A percentile compares a stretch with the other conserved stretches of the same genome.
Evolutionary conservation across 2,797 vertebrate species (phyloP).

Genomic region (Pangasius macronema): DNA sequence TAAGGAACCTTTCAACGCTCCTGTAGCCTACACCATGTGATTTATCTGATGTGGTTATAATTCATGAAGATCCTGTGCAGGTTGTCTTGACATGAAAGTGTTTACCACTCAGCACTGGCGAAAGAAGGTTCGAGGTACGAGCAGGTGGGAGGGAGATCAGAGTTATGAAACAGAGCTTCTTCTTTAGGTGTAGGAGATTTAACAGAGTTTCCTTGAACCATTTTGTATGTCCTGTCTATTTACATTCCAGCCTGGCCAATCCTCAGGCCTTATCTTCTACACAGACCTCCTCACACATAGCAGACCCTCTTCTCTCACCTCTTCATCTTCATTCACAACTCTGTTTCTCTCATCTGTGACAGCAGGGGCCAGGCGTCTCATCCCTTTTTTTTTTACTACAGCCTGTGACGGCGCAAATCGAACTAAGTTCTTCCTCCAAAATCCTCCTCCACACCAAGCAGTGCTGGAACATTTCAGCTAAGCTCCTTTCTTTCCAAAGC

Average conservation of each 20-base stretch:
- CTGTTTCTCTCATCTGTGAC: constrained; percentile 32
- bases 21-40: background rate
- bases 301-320: constrained; percentile 6
- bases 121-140: background rate
- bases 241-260: constrained; percentile 66
- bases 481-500: constrained; percentile 24
- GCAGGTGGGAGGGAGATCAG: constrained; percentile 18
- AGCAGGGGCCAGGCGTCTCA: constrained; percentile 37
- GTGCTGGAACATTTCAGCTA: background rate
- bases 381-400: constrained; percentile 15
- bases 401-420: constrained; percentile 30
- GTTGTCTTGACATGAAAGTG: constrained; percentile 21
- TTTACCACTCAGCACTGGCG: constrained; percentile 21
- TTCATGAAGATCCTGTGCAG: constrained; percentile 17
- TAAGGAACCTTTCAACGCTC: background rate
- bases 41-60: background rate
- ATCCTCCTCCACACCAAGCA: constrained; percentile 22
- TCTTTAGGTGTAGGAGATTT: constrained; percentile 44
- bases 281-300: constrained; percentile 37
- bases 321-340: constrained; percentile 39
- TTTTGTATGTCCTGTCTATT: constrained; percentile 61
- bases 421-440: constrained; percentile 12
- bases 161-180: constrained; percentile 5
- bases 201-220: constrained; percentile 52
- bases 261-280: constrained; percentile 58